Conservation (phyloP, 2,888 invertebrate genomes). For the Hirtodrosophila trivittata region DNA sequence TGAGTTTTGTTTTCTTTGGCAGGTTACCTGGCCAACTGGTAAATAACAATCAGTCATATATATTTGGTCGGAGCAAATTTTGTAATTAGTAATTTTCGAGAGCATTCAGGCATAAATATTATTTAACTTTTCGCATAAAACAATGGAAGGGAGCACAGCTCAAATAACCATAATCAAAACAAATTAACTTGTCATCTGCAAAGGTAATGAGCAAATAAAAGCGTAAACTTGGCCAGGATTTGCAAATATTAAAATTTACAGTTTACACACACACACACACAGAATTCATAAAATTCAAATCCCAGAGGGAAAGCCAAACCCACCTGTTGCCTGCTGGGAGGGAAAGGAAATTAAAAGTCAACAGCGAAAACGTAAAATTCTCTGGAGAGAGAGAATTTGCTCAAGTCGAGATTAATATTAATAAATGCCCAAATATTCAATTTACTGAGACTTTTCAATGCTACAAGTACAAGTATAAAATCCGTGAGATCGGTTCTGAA, state of each 20-base stretch:
- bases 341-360: slow-evolving; percentile 73
- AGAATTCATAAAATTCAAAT: slow-evolving; percentile 25
- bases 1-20: slow-evolving; percentile 10
- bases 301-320: slow-evolving; percentile 13
- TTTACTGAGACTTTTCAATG: slow-evolving; percentile 22
- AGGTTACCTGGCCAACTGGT: too few relatives aligned
- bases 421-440: slow-evolving; percentile 65
- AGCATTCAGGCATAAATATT: slow-evolving; percentile 34
- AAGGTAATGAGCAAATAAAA: slow-evolving; percentile 47
- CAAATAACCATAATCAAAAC: slow-evolving; percentile 46
- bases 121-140: slow-evolving; percentile 31
- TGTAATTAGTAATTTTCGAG: slow-evolving; percentile 53
- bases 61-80: too few relatives aligned
- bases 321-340: slow-evolving; percentile 47
- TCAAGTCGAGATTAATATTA: slow-evolving; percentile 71
- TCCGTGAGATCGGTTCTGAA: slow-evolving; percentile 42
- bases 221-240: slow-evolving; percentile 31
- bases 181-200: slow-evolving; percentile 65
- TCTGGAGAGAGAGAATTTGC: slow-evolving; percentile 37
- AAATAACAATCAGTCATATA: too few relatives aligned
- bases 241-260: slow-evolving; percentile 66
- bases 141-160: slow-evolving; percentile 28
- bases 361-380: slow-evolving; percentile 46
- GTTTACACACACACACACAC: slow-evolving; percentile 34
- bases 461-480: slow-evolving; percentile 25